Evolutionary conservation across 2,888 invertebrate species (phyloP), one percentile per base, ranked within the genome.

Genomic region (Eupithecia subfuscata): DNA sequence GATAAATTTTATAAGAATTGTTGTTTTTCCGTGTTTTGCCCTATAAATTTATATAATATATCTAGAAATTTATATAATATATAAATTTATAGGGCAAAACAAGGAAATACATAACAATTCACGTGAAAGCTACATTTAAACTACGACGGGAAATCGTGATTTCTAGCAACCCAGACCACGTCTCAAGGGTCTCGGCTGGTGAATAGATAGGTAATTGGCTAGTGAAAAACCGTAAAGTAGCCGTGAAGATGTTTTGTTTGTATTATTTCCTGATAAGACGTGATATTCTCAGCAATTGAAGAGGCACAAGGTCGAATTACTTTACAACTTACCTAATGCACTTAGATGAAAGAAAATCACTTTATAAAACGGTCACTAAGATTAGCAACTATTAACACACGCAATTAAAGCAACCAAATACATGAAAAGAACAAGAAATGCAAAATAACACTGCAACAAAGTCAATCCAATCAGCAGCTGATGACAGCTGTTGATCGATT

Each of bases 171-270:
- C 69, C 40, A 37, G 72, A 0, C 1, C 71, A 75, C 45, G 18
- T 68, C 63, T 40, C 7, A 40, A 3, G 25, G 0, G 12, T 60
- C 18, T 60, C 40, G 6, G 18, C 14, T 63, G n/a, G 69, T 78
- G 69, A 71, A 73, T 37, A 37, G 37, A 80, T 82, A 81, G 78
- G 65, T 82, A 18, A 48, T n/a, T 18, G 82, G 70, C 68, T 12
- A 77, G 48, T 79, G 79, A 79, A 82, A 77, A 85, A 79, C 78
- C 78, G 64, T 75, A 71, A 84, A 86, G 86, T 81, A 52, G 77
- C 85, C 86, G 78, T 86, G 85, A 88, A 87, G 80, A 81, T 80
- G 86, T 87, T 86, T 88, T 91, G 90, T 93, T 92, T 91, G 87
- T 85, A 86, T 88, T 88, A 87, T 86, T 90, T 88, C 84, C 83